A percentile compares a stretch with the other conserved stretches of the same genome.
phyloP scores from a whole-genome alignment of 1,140 invertebrate genomes.

The Scaptomyza montana region DNA sequence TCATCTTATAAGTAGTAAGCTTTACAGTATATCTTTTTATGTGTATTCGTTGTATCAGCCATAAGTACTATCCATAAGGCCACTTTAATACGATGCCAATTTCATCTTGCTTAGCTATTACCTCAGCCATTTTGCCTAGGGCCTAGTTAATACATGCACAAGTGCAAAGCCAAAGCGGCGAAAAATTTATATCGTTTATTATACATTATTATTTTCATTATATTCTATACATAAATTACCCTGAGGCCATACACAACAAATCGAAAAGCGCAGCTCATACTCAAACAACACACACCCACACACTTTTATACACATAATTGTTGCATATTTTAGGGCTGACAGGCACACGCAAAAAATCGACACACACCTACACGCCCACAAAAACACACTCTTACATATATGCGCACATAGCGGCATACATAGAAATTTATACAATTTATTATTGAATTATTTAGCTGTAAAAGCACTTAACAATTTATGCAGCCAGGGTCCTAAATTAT shows the following conservation, averaged over 20 bases:
- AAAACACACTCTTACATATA: neutral
- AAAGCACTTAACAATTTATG: slow-evolving; percentile 79
- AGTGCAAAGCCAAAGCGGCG: neutral
- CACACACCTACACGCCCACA: slow-evolving; percentile 18
- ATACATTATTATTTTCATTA: slow-evolving; percentile 76
- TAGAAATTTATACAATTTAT: slow-evolving; percentile 65
- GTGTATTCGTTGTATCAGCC: no score
- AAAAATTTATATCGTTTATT: slow-evolving; percentile 49
- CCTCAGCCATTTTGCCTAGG: neutral
- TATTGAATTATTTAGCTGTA: slow-evolving; percentile 73
- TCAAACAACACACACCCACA: slow-evolving; percentile 14
- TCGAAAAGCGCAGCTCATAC: slow-evolving; percentile 39
- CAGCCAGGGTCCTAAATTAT: slow-evolving; percentile 67
- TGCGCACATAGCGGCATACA: slow-evolving; percentile 3
- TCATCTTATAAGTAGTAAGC: no score
- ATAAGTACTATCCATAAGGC: no score
- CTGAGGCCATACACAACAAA: slow-evolving; percentile 55
- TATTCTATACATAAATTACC: slow-evolving; percentile 69
- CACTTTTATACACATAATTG: slow-evolving; percentile 57
- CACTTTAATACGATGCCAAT: no score
- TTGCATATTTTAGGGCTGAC: slow-evolving; percentile 69
- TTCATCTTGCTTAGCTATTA: slow-evolving; percentile 8
- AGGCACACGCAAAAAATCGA: slow-evolving; percentile 50
- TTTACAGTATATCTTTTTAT: no score
- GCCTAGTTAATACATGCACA: slow-evolving; percentile 17